phyloP scores from a whole-genome alignment of 1,140 invertebrate genomes.

The Archivesica marissinica region DNA sequence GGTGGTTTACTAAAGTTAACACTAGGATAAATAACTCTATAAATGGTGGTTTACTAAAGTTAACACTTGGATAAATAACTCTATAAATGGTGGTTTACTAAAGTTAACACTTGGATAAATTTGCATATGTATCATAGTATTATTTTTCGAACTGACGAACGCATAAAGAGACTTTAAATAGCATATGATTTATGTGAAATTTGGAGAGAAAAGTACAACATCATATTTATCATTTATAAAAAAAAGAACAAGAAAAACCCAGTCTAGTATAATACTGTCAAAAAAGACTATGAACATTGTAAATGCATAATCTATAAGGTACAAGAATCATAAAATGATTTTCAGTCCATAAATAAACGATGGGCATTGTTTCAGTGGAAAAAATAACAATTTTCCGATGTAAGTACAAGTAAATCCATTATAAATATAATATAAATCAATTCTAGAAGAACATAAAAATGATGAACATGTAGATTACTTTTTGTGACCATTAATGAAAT shows the following conservation, averaged over 20 bases:
- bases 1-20: no score
- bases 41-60: no score
- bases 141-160: no score
- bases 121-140: no score
- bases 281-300: not conserved
- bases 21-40: no score
- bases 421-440: not conserved
- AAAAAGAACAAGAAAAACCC: not conserved
- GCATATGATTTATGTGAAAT: not conserved
- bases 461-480: not conserved
- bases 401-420: not conserved
- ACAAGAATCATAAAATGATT: not conserved
- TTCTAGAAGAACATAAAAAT: not conserved
- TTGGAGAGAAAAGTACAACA: not conserved
- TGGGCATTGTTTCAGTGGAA: not conserved
- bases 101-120: no score
- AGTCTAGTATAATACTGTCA: not conserved
- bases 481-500: conserved; percentile 9
- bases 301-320: not conserved
- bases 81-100: no score
- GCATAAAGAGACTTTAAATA: not conserved
- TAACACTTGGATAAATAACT: no score
- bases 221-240: not conserved
- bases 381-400: not conserved
- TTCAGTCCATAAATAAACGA: not conserved